Percentiles rank a stretch among this genome's conserved stretches.
Evolutionary conservation across 2,797 vertebrate genomes (phyloP).

Genomic region (Sebastes matsubarae): DNA sequence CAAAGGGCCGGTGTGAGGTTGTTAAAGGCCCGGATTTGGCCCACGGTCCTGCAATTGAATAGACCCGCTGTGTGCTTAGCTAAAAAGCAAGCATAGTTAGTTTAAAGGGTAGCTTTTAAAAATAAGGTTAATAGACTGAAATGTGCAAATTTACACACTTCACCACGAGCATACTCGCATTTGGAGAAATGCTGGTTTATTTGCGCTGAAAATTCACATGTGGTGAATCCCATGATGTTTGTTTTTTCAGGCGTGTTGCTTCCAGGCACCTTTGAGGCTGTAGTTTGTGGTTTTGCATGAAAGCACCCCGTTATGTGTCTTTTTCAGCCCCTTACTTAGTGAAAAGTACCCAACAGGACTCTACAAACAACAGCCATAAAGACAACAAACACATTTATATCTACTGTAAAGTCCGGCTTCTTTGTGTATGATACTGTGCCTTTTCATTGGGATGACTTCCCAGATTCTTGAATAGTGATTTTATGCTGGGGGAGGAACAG

Average conservation of each 20-base stretch:
- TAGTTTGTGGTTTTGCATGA: not conserved
- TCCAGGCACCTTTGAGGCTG: not conserved
- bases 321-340: not conserved
- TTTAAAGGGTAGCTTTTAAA: not conserved
- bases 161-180: rapidly evolving
- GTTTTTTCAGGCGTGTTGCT: not conserved
- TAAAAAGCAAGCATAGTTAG: not conserved
- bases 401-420: not conserved
- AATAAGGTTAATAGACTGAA: not conserved
- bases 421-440: not conserved
- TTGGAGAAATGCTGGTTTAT: not conserved
- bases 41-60: no score
- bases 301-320: not conserved
- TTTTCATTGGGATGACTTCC: not conserved
- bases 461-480: no score
- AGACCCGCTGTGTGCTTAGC: not conserved
- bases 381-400: not conserved
- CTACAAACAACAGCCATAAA: not conserved
- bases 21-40: no score
- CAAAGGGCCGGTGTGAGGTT: no score
- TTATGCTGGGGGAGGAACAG: no score
- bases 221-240: not conserved
- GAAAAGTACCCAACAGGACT: not conserved
- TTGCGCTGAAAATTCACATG: not conserved
- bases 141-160: not conserved